phyloP scores from a whole-genome alignment of 2,113 vertebrate species.

The Poeciliopsis prolifica region DNA sequence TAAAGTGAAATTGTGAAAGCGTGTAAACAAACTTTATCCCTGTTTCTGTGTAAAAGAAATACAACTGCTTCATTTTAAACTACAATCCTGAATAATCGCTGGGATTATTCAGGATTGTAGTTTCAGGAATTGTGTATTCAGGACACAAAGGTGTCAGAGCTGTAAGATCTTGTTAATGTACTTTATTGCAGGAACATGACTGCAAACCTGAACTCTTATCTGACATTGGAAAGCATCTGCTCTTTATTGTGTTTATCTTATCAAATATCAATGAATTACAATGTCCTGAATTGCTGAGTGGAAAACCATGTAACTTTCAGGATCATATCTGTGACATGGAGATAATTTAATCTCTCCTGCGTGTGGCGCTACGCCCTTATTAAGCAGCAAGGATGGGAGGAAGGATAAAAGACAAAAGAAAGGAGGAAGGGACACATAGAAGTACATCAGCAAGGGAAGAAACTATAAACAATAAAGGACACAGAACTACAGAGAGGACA shows the following conservation, averaged over 20 bases:
- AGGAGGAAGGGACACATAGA: not conserved
- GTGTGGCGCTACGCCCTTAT: not conserved
- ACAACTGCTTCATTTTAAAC: not conserved
- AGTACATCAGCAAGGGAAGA: not conserved
- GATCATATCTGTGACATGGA: not conserved
- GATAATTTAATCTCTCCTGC: not conserved
- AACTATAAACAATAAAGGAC: not conserved
- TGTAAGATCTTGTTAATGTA: not conserved
- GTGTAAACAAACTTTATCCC: too few relatives aligned
- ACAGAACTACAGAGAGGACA: too few relatives aligned
- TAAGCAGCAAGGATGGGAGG: not conserved
- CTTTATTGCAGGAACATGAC: not conserved
- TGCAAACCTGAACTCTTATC: not conserved
- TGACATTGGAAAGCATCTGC: not conserved
- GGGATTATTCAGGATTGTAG: too few relatives aligned
- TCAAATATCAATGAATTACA: not conserved
- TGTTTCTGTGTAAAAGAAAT: too few relatives aligned
- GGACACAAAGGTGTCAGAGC: not conserved
- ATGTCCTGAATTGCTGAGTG: not conserved
- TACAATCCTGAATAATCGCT: not conserved
- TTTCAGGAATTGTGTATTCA: too few relatives aligned
- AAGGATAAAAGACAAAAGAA: not conserved
- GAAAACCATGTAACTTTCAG: not conserved
- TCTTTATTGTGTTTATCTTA: not conserved
- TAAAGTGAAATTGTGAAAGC: too few relatives aligned